These are phyloP conservation scores for Rotaria socialis DNA, from an alignment of 2,888 invertebrate genomes.

Conservation along the genomic window DNA sequence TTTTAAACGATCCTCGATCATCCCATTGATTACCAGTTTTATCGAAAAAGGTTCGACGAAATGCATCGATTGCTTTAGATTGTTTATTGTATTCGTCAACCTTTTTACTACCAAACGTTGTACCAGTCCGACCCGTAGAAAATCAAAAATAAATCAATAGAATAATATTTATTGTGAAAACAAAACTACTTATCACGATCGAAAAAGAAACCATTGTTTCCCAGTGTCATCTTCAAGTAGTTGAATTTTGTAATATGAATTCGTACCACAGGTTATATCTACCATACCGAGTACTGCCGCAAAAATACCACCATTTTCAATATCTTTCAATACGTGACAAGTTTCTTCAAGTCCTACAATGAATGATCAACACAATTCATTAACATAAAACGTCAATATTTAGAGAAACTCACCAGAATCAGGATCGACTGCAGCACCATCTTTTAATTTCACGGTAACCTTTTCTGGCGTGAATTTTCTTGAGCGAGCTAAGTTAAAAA, in stretches of 20 bases:
- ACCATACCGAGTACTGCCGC: constrained; percentile 76
- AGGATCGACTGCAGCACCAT: constrained; percentile 85
- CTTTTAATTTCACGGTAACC: constrained; percentile 69
- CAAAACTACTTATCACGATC: not conserved
- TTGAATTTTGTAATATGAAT: constrained; percentile 91
- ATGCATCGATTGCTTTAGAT: constrained; percentile 61
- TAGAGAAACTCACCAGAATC: constrained; percentile 65
- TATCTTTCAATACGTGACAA: constrained; percentile 69
- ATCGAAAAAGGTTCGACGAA: constrained; percentile 69
- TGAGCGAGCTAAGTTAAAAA: not conserved
- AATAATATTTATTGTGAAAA: not conserved
- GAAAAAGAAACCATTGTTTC: constrained; percentile 61
- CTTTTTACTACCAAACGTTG: constrained; percentile 71
- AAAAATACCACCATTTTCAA: constrained; percentile 63
- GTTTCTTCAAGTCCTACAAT: constrained; percentile 66
- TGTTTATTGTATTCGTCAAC: constrained; percentile 53
- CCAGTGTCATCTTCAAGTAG: constrained; percentile 72
- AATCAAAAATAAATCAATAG: not conserved
- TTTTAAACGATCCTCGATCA: constrained; percentile 67
- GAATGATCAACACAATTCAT: too few relatives aligned
- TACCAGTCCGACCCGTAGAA: constrained; percentile 85
- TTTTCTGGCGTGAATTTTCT: not conserved
- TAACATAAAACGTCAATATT: too few relatives aligned
- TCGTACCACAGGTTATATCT: constrained; percentile 78
- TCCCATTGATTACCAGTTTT: constrained; percentile 80